Conservation (phyloP, 2,113 vertebrate genomes). For the Rhinogobius similis region DNA sequence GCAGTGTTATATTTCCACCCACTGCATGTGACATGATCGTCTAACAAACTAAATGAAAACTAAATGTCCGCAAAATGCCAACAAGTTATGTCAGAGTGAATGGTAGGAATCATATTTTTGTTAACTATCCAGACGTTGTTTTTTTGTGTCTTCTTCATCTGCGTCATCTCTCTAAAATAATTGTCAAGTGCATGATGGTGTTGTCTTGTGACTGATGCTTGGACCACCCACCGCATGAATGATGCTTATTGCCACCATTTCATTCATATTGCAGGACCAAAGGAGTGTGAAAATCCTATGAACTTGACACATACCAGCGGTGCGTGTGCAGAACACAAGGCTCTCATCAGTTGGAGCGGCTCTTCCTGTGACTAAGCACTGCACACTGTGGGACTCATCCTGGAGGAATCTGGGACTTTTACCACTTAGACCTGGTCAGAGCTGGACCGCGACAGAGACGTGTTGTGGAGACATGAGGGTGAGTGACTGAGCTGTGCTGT, state of each 20-base stretch:
- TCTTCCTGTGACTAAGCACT: slow-evolving; percentile 76
- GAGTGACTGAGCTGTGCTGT: slow-evolving; percentile 7
- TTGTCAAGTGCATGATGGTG: neutral
- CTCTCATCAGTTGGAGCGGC: slow-evolving; percentile 37
- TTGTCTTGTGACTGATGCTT: too few relatives aligned
- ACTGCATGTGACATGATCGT: neutral
- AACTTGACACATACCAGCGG: neutral
- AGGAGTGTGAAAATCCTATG: neutral
- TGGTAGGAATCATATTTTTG: too few relatives aligned
- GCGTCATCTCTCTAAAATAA: too few relatives aligned
- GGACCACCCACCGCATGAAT: too few relatives aligned
- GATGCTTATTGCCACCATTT: neutral
- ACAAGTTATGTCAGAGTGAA: neutral
- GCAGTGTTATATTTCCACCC: neutral
- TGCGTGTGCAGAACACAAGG: slow-evolving; percentile 25
- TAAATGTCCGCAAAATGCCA: neutral
- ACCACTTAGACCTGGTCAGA: slow-evolving; percentile 29
- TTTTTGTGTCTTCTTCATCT: neutral
- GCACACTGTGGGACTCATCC: slow-evolving; percentile 53
- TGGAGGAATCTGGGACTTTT: slow-evolving; percentile 69
- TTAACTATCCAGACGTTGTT: too few relatives aligned
- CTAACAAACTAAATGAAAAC: neutral
- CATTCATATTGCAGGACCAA: neutral
- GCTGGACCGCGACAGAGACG: slow-evolving; percentile 1
- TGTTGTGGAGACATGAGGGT: slow-evolving; percentile 10